A percentile compares a stretch with the other conserved stretches of the same genome.
Evolutionary conservation across 53 echinoderm and acorn worm genomes (phyloP).

Genomic region (Holothuria scabra): DNA sequence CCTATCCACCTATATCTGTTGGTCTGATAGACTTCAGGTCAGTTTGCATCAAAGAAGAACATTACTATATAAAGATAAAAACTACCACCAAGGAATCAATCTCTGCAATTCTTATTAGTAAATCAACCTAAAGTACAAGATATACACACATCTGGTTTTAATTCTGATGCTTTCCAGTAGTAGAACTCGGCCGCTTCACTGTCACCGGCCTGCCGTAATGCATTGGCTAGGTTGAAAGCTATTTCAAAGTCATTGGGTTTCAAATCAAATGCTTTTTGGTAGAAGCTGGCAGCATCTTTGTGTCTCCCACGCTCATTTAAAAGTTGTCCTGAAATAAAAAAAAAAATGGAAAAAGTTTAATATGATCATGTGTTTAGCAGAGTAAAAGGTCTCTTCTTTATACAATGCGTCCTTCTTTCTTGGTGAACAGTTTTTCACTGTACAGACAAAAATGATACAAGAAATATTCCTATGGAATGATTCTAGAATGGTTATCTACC

Average conservation of each 20-base stretch:
- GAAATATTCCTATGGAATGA: no score
- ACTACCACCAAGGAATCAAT: no score
- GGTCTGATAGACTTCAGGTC: no score
- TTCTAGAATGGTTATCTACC: no score
- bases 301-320: conserved; percentile 72
- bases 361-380: no score
- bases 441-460: no score
- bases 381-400: no score
- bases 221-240: conserved; percentile 93
- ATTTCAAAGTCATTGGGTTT: conserved; percentile 88
- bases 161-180: conserved; percentile 81
- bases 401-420: neutral
- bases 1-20: no score
- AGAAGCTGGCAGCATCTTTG: conserved; percentile 68
- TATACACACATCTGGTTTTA: conserved; percentile 84
- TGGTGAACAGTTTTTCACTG: no score
- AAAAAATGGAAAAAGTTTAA: neutral
- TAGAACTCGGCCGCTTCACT: conserved; percentile 80
- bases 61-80: no score
- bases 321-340: conserved; percentile 76
- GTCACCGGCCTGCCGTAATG: conserved; percentile 82
- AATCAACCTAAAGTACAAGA: neutral
- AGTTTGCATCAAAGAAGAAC: no score
- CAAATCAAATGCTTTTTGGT: conserved; percentile 68
- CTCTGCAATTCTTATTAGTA: neutral